These are phyloP conservation scores for Pyrocephalus nanus DNA, from an alignment of 2,797 vertebrate species.

Conservation along the genomic window DNA sequence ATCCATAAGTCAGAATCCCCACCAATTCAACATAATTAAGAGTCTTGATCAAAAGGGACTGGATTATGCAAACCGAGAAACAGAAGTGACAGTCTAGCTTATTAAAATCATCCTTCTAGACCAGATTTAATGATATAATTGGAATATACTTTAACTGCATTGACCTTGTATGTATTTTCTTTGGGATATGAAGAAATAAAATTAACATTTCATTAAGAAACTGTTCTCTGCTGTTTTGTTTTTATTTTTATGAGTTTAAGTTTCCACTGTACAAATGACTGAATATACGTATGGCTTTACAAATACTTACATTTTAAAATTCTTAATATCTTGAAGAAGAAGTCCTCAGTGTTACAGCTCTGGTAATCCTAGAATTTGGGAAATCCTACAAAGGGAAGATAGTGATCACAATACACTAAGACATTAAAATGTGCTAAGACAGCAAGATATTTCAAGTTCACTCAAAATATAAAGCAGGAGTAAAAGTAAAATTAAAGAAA, in stretches of 20 bases:
- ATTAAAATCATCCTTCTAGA: constrained; percentile 53
- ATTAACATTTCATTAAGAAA: constrained; percentile 51
- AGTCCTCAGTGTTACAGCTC: not conserved
- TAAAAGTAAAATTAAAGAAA: not conserved
- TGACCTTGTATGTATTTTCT: constrained; percentile 53
- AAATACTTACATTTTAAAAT: not conserved
- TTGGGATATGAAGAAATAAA: constrained; percentile 51
- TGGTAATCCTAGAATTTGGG: not conserved
- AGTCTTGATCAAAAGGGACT: constrained; percentile 55
- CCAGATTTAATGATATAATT: constrained; percentile 60
- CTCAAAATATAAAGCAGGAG: not conserved
- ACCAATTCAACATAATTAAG: constrained; percentile 58
- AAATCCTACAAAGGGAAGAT: not conserved
- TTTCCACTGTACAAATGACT: not conserved
- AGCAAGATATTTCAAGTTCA: not conserved
- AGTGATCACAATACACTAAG: not conserved
- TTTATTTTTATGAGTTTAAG: not conserved
- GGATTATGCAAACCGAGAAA: constrained; percentile 57
- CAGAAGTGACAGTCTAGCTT: constrained; percentile 50
- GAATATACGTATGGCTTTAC: not conserved
- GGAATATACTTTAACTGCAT: constrained; percentile 41
- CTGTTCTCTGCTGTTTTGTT: not conserved
- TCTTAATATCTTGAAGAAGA: not conserved
- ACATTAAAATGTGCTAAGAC: constrained; percentile 1
- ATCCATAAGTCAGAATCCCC: constrained; percentile 60